Conservation (phyloP, 53 echinoderm and acorn worm genomes). For the Apostichopus leukothele region DNA sequence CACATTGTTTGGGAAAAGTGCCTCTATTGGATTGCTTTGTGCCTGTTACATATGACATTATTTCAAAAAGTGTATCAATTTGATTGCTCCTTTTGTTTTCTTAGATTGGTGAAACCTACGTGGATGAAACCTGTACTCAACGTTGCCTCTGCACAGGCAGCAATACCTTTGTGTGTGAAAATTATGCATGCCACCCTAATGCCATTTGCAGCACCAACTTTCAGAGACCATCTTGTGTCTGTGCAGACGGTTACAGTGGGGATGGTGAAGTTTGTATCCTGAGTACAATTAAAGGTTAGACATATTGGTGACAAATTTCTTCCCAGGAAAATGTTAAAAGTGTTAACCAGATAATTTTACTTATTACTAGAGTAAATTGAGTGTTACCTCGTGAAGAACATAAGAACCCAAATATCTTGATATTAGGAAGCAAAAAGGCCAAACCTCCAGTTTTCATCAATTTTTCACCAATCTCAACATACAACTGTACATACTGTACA, state of each 20-base stretch:
- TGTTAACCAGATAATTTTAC: too few relatives aligned
- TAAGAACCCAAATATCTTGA: too few relatives aligned
- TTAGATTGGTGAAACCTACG: slow-evolving; percentile 33
- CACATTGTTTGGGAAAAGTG: neutral
- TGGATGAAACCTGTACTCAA: slow-evolving; percentile 8
- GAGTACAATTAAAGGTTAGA: slow-evolving; percentile 41
- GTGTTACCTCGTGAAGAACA: too few relatives aligned
- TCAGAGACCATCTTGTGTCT: slow-evolving; percentile 25
- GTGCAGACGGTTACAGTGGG: slow-evolving; percentile 10
- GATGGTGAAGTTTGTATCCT: slow-evolving; percentile 46
- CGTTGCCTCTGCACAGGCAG: slow-evolving; percentile 23
- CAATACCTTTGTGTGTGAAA: slow-evolving; percentile 9
- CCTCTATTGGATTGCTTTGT: neutral
- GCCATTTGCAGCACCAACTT: slow-evolving; percentile 20
- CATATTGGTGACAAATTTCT: neutral
- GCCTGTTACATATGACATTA: neutral
- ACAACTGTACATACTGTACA: too few relatives aligned
- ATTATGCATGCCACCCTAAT: slow-evolving; percentile 28
- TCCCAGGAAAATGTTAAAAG: too few relatives aligned
- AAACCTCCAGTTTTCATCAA: too few relatives aligned
- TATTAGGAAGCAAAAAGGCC: too few relatives aligned
- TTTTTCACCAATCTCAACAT: too few relatives aligned
- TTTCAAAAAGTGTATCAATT: neutral
- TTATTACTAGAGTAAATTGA: too few relatives aligned
- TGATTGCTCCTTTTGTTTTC: neutral